Percentiles rank a stretch among this genome's conserved stretches.
Conservation (phyloP, 1,140 invertebrate genomes). For the Dreissena rostriformis region DNA sequence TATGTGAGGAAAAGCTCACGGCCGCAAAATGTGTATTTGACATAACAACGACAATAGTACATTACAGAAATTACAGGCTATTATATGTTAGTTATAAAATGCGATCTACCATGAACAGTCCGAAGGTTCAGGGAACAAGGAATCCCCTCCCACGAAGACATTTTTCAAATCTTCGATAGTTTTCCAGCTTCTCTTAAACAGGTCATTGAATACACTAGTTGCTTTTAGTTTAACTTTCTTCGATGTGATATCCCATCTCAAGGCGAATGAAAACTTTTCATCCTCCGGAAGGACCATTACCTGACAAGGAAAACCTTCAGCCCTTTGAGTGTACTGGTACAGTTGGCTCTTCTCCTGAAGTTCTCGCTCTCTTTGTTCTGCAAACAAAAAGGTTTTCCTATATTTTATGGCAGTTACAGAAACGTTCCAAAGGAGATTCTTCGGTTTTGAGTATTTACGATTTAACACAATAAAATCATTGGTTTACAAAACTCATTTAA, state of each 20-base stretch:
- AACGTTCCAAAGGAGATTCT: too few relatives aligned
- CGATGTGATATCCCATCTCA: too few relatives aligned
- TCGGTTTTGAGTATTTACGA: too few relatives aligned
- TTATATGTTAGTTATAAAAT: neutral
- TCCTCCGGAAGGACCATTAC: neutral
- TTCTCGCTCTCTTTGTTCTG: constrained; percentile 37
- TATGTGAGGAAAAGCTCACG: too few relatives aligned
- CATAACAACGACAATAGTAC: too few relatives aligned
- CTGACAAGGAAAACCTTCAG: constrained; percentile 1
- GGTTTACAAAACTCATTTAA: too few relatives aligned
- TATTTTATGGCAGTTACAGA: too few relatives aligned
- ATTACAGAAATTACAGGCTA: neutral
- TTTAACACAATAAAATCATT: too few relatives aligned
- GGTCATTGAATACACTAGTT: neutral
- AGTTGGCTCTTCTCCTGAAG: constrained; percentile 10
- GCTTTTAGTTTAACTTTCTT: neutral
- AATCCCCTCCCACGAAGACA: neutral
- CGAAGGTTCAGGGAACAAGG: neutral
- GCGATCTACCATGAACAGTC: neutral
- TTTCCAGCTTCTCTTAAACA: neutral
- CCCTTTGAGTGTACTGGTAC: constrained; percentile 1
- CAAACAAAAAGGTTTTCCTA: too few relatives aligned
- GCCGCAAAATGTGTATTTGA: too few relatives aligned
- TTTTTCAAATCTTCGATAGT: neutral
- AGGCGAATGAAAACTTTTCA: constrained; percentile 27